Conservation (phyloP, 2,888 invertebrate species). For the Fragum fragum region DNA sequence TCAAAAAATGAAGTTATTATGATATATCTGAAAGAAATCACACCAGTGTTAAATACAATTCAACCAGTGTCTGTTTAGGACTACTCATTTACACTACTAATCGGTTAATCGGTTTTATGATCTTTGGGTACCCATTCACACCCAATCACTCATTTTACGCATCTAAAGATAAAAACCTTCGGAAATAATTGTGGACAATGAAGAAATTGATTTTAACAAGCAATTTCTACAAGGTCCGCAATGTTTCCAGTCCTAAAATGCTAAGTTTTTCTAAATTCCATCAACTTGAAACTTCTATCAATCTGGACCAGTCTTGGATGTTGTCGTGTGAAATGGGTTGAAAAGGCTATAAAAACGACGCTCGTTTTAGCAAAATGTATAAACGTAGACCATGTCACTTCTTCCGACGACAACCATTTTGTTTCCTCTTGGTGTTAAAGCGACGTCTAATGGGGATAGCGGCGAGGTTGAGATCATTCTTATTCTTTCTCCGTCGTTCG, state of each 20-base stretch:
- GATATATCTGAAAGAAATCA: too few relatives aligned
- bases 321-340: too few relatives aligned
- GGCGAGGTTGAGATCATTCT: constrained; percentile 60
- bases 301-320: too few relatives aligned
- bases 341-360: too few relatives aligned
- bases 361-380: constrained; percentile 53
- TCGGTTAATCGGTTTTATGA: too few relatives aligned
- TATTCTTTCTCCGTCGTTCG: constrained; percentile 51
- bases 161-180: neutral
- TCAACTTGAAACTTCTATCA: too few relatives aligned
- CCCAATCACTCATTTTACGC: neutral
- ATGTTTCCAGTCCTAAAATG: too few relatives aligned
- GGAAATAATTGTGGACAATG: neutral
- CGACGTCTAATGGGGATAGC: constrained; percentile 53
- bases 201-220: constrained; percentile 4
- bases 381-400: constrained; percentile 54
- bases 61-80: too few relatives aligned
- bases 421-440: constrained; percentile 47
- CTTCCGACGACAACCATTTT: constrained; percentile 57
- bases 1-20: too few relatives aligned
- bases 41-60: too few relatives aligned
- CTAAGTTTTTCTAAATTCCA: too few relatives aligned
- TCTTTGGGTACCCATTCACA: neutral
- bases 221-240: neutral
- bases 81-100: too few relatives aligned